A percentile compares a stretch with the other conserved stretches of the same genome.
Evolutionary conservation across 2,113 vertebrate genomes (phyloP).

Genomic region (Odocoileus hemionus): DNA sequence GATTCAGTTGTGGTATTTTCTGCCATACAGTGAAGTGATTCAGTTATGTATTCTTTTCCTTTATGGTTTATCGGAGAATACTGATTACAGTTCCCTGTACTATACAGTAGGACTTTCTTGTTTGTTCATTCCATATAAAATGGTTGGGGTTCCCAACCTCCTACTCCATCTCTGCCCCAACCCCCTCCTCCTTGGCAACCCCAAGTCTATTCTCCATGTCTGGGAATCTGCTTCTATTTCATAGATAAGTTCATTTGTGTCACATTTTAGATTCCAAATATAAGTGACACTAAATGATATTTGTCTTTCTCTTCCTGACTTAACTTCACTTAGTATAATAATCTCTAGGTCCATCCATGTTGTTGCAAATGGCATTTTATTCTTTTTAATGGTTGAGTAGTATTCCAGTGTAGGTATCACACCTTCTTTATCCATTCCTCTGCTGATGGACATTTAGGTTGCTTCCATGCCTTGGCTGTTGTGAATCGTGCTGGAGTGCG

Average conservation of each 20-base stretch:
- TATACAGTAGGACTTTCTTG: not conserved
- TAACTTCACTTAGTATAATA: not conserved
- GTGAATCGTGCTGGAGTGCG: not conserved
- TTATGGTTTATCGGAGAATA: not conserved
- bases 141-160: not conserved
- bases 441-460: not conserved
- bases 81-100: not conserved
- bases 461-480: not conserved
- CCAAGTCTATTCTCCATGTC: not conserved
- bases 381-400: not conserved
- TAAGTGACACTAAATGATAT: not conserved
- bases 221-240: not conserved
- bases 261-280: not conserved
- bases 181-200: not conserved
- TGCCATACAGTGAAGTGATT: not conserved
- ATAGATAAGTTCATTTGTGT: not conserved
- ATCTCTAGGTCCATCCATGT: not conserved
- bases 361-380: not conserved
- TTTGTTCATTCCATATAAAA: not conserved
- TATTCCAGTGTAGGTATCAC: not conserved
- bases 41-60: not conserved
- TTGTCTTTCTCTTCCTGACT: not conserved
- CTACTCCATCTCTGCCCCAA: not conserved
- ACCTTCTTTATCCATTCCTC: not conserved
- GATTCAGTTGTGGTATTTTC: not conserved